These are phyloP conservation scores for Tenthredo amoena DNA, from an alignment of 2,888 invertebrate species.

Conservation along the genomic window DNA sequence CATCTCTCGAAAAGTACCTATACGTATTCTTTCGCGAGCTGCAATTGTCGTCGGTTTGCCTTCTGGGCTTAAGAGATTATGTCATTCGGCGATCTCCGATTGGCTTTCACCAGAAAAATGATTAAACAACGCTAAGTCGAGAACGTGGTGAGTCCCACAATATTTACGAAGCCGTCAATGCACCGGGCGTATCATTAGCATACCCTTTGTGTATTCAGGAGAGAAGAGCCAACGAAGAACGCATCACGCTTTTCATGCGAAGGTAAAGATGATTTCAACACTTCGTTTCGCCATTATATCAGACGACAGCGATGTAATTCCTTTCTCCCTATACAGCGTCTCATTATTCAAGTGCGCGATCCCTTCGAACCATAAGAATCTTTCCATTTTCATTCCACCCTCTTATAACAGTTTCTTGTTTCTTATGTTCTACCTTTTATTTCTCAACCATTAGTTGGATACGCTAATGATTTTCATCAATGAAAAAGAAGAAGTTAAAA, in stretches of 20 bases:
- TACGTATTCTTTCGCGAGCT: neutral
- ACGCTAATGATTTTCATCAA: neutral
- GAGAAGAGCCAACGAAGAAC: slow-evolving; percentile 34
- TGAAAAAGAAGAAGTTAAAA: neutral
- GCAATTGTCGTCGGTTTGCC: slow-evolving; percentile 20
- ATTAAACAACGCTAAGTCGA: slow-evolving; percentile 43
- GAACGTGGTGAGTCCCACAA: slow-evolving; percentile 48
- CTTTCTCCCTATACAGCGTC: slow-evolving; percentile 1
- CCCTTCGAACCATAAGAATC: neutral
- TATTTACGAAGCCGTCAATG: slow-evolving; percentile 62
- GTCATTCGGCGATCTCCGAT: slow-evolving; percentile 28
- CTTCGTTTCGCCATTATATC: slow-evolving; percentile 58
- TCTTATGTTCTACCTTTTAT: neutral
- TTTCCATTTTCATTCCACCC: neutral
- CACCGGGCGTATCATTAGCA: slow-evolving; percentile 62
- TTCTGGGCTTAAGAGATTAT: slow-evolving; percentile 18
- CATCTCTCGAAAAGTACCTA: neutral
- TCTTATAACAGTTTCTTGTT: neutral
- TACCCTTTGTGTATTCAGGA: slow-evolving; percentile 55
- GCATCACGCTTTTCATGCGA: slow-evolving; percentile 34
- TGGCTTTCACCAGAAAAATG: slow-evolving; percentile 52
- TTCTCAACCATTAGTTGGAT: neutral
- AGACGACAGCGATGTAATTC: slow-evolving; percentile 49
- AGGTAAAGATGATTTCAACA: slow-evolving; percentile 62
- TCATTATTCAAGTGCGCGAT: slow-evolving; percentile 4